Evolutionary conservation across 2,888 invertebrate species (phyloP).

Genomic region (Gymnoscelis rufifasciata): DNA sequence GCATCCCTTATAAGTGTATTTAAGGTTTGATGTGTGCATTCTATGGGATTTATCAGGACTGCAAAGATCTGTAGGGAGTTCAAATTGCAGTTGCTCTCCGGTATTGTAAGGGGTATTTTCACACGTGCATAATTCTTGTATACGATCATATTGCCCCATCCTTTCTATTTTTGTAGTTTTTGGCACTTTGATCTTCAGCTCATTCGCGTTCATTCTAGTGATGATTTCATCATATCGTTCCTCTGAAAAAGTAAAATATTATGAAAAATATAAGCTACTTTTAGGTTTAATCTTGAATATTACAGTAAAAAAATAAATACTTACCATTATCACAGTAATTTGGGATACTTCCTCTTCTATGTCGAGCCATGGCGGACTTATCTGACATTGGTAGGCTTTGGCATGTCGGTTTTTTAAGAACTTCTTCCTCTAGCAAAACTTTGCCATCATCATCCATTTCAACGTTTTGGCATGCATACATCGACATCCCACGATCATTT

Average conservation of each 20-base stretch:
- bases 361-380: conserved; percentile 40
- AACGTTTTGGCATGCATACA: conserved; percentile 70
- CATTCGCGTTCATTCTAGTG: conserved; percentile 68
- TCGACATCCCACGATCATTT: conserved; percentile 64
- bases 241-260: conserved; percentile 37
- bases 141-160: conserved; percentile 57
- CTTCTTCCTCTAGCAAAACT: conserved; percentile 63
- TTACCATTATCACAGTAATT: conserved; percentile 36
- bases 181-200: conserved; percentile 68
- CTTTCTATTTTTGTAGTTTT: conserved; percentile 61
- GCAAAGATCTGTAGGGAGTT: conserved; percentile 52
- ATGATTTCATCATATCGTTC: conserved; percentile 66
- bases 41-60: conserved; percentile 44
- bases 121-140: conserved; percentile 64
- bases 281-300: too few species aligned
- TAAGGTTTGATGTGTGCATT: conserved; percentile 56
- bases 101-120: conserved; percentile 58
- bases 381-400: conserved; percentile 46
- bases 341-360: conserved; percentile 26
- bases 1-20: conserved; percentile 55
- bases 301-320: conserved; percentile 2
- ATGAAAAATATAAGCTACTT: background rate
- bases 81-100: conserved; percentile 69
- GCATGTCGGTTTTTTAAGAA: conserved; percentile 39
- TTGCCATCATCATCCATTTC: conserved; percentile 71